Conservation (phyloP, 2,888 invertebrate species). For the Stenodera caucasica region DNA sequence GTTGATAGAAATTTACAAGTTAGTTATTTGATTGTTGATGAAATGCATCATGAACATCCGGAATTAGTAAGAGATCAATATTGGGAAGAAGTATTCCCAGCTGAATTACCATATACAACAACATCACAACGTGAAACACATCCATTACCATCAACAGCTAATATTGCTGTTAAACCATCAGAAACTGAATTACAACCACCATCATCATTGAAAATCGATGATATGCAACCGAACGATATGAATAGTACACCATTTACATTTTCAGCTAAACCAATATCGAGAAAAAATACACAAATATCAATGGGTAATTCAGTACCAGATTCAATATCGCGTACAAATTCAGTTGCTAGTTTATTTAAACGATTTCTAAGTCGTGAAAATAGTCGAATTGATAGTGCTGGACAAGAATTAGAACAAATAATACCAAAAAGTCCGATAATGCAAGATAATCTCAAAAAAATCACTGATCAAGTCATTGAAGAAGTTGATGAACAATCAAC, state of each 20-base stretch:
- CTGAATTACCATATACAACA: slow-evolving; percentile 85
- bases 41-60: slow-evolving; percentile 94
- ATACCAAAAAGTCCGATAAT: slow-evolving; percentile 26
- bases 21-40: slow-evolving; percentile 92
- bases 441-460: slow-evolving; percentile 52
- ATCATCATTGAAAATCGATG: not conserved
- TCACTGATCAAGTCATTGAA: slow-evolving; percentile 73
- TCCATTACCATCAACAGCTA: slow-evolving; percentile 84
- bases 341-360: slow-evolving; percentile 36
- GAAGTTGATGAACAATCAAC: slow-evolving; percentile 82
- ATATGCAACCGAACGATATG: not conserved
- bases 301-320: slow-evolving; percentile 50
- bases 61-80: slow-evolving; percentile 90
- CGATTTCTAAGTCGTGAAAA: not conserved
- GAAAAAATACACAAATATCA: slow-evolving; percentile 37
- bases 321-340: slow-evolving; percentile 66
- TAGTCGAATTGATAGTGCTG: slow-evolving; percentile 27
- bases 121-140: slow-evolving; percentile 72
- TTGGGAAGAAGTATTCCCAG: slow-evolving; percentile 91
- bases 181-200: too few relatives aligned
- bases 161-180: slow-evolving; percentile 66
- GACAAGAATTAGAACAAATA: slow-evolving; percentile 43
- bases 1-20: slow-evolving; percentile 89
- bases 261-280: slow-evolving; percentile 43
- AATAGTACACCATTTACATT: slow-evolving; percentile 41